Evolutionary conservation across 2,888 invertebrate species (phyloP).

Genomic region (Folsomia candida): DNA sequence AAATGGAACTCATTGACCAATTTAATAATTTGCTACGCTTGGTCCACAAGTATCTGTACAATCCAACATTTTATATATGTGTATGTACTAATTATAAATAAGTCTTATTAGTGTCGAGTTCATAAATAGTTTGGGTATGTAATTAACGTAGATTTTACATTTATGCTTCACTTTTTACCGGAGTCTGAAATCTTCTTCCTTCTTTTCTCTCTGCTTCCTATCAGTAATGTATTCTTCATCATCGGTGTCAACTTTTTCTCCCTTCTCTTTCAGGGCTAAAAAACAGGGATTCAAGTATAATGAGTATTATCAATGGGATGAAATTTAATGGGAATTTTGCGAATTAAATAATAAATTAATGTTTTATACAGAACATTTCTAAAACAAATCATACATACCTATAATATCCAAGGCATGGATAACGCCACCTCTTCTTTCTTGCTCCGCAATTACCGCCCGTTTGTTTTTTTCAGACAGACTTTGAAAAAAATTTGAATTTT

Average conservation of each 20-base stretch:
- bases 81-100: no score
- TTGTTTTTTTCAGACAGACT: not conserved
- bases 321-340: no score
- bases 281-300: no score
- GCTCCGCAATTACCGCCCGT: not conserved
- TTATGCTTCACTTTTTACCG: not conserved
- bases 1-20: constrained; percentile 9
- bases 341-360: no score
- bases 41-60: not conserved
- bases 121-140: not conserved
- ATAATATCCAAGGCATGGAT: not conserved
- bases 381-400: no score
- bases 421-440: not conserved
- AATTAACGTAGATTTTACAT: not conserved
- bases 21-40: not conserved
- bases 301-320: no score
- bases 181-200: constrained; percentile 2
- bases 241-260: constrained; percentile 2
- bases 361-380: no score
- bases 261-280: not conserved
- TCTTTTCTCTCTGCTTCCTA: constrained; percentile 15
- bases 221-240: constrained; percentile 19
- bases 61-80: no score
- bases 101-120: no score
- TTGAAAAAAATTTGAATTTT: not conserved